Evolutionary conservation across 2,113 vertebrate species (phyloP), one percentile per base, ranked within the genome.

Genomic region (Tiliqua scincoides): DNA sequence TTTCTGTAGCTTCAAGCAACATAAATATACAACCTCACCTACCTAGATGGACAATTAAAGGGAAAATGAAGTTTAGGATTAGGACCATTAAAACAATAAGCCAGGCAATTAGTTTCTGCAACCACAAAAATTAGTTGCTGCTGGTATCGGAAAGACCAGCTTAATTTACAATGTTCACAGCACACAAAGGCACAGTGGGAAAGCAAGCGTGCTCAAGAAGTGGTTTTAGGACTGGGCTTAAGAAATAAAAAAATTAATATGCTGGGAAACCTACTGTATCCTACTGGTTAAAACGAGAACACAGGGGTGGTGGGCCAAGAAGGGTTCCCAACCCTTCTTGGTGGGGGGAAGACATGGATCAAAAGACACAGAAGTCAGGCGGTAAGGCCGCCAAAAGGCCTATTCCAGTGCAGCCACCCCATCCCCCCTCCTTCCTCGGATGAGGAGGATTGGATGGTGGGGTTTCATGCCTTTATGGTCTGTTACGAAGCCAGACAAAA

Each of bases 81-180:
- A 90, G 90, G 79, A 67, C 93, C 0, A 30, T 90, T 84, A 94
- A 90, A 93, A 94, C 93, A 92, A 94, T 94, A 89, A 93, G 92
- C 87, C 87, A 54, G 20, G 61, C 83, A 87, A 93, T 94, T 83
- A 84, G 92, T 90, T 93, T 87, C 62, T 73, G 91, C 90, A 93
- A 54, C 88, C 91, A 74, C 59, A 83, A 12, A 84, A 84, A 73
- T 85, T 89, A 85, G 84, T 84, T 70, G 87, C 83, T 0, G 85
- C 93, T 96, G 93, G 86, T 57, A 61, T 67, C 83, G 63, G 85
- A n/a, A 73, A 91, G 91, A 89, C 32, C 0, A 35, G 86, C 30
- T 54, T 83, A 7, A 57, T 81, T 87, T n/a, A 86, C 54, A 75
- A 87, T 84, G 89, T 90, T 86, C 91, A 84, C 4, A 48, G 91